Conservation (phyloP, 30 jellyfish, hydroid and myxozoan genomes). For the Hydractinia symbiolongicarpus region DNA sequence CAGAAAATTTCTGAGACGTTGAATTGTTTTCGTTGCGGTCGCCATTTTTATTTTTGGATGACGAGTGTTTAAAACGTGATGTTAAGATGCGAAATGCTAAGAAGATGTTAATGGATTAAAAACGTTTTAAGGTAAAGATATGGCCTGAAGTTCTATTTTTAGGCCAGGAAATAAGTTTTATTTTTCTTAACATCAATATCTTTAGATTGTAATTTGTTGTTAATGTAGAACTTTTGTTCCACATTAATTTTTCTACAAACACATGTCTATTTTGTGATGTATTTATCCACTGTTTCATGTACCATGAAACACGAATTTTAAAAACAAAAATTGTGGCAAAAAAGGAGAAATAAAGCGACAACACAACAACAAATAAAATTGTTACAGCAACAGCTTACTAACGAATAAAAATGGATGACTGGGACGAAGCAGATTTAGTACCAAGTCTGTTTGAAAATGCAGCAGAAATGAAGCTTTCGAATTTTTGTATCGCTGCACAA, state of each 20-base stretch:
- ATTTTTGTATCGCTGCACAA: constrained; percentile 22
- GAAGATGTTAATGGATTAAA: not conserved
- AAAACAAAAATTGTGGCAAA: too few species aligned
- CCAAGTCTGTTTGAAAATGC: constrained; percentile 16
- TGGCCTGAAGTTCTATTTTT: not conserved
- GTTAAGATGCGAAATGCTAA: too few species aligned
- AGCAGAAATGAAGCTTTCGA: constrained; percentile 10
- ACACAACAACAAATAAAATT: too few species aligned
- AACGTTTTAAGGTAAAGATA: not conserved
- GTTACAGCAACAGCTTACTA: too few species aligned
- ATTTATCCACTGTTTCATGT: too few species aligned
- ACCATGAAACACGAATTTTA: too few species aligned
- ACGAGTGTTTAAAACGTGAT: too few species aligned
- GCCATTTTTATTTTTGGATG: not conserved
- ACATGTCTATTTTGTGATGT: too few species aligned
- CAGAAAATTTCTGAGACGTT: not conserved
- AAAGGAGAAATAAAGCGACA: too few species aligned
- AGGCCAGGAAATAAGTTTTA: not conserved
- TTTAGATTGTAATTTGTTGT: too few species aligned
- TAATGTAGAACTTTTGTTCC: too few species aligned
- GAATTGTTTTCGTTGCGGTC: not conserved
- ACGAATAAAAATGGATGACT: constrained; percentile 12
- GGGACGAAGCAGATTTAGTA: constrained; percentile 16
- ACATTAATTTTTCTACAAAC: too few species aligned
- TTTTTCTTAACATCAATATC: not conserved